phyloP scores from a whole-genome alignment of 2,113 vertebrate species.

The Zosterops hypoxanthus region DNA sequence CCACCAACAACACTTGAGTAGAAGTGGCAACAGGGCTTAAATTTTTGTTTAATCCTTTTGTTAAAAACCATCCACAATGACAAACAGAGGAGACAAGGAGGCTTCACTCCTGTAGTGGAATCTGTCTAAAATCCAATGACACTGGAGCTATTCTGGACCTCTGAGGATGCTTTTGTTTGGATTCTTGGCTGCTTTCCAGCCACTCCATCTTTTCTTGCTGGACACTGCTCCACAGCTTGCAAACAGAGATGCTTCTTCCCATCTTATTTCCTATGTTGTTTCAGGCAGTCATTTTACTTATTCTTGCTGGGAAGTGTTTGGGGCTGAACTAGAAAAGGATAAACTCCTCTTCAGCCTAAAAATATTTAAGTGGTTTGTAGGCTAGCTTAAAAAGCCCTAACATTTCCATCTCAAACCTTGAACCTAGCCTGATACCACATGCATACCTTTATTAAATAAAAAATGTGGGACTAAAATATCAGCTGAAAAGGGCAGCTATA shows the following conservation, averaged over 20 bases:
- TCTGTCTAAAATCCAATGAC: not conserved
- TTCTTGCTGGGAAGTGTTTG: not conserved
- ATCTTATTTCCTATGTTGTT: not conserved
- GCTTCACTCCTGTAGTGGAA: not conserved
- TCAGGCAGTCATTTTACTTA: conserved; percentile 18
- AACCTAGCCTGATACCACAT: conserved; percentile 40
- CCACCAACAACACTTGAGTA: not conserved
- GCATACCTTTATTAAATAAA: not conserved
- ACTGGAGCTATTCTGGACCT: not conserved
- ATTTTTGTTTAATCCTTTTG: not conserved
- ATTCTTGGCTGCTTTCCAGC: not conserved
- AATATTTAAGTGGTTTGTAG: conserved; percentile 48
- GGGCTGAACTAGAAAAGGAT: not conserved
- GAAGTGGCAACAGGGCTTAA: not conserved
- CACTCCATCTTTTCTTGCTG: conserved; percentile 36
- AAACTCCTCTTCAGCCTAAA: conserved; percentile 27
- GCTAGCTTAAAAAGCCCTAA: conserved; percentile 27
- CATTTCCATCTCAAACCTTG: conserved; percentile 51
- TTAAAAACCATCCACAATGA: not conserved
- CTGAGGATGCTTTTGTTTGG: not conserved
- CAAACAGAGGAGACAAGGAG: not conserved
- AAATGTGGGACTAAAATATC: not conserved
- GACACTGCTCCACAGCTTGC: conserved; percentile 27
- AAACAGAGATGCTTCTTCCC: not conserved
- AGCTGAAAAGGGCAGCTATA: not conserved